Evolutionary conservation across 2,797 vertebrate genomes (phyloP).

Genomic region (Dendrocincla tyrannina): DNA sequence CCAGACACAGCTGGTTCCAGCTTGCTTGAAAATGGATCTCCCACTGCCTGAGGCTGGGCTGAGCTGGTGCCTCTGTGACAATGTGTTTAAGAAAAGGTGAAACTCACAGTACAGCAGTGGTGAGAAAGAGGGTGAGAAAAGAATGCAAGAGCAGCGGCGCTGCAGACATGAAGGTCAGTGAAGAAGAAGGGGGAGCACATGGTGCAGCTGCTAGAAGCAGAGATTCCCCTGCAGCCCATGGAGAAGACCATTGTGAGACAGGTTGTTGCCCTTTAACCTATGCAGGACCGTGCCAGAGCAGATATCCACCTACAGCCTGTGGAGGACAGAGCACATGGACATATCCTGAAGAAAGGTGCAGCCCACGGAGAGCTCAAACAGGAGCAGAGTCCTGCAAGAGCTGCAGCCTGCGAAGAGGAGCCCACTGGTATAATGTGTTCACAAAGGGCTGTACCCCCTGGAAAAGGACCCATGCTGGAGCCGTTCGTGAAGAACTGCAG

Average conservation of each 20-base stretch:
- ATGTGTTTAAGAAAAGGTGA: neutral
- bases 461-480: neutral
- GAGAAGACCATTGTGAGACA: neutral
- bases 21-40: rapidly evolving
- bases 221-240: neutral
- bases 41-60: neutral
- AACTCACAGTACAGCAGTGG: neutral
- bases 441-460: neutral
- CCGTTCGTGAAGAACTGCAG: neutral
- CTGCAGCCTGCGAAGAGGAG: neutral
- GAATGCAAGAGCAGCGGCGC: neutral
- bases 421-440: neutral
- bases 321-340: neutral
- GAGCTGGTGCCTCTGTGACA: neutral
- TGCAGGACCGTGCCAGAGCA: too few species aligned
- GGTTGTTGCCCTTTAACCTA: neutral
- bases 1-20: neutral
- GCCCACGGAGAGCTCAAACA: neutral
- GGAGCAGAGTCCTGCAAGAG: neutral
- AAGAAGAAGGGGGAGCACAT: neutral
- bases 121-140: neutral
- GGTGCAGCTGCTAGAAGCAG: neutral
- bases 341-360: neutral
- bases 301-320: neutral
- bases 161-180: neutral